phyloP scores from a whole-genome alignment of 2,113 vertebrate genomes.

The Limnothrissa miodon region DNA sequence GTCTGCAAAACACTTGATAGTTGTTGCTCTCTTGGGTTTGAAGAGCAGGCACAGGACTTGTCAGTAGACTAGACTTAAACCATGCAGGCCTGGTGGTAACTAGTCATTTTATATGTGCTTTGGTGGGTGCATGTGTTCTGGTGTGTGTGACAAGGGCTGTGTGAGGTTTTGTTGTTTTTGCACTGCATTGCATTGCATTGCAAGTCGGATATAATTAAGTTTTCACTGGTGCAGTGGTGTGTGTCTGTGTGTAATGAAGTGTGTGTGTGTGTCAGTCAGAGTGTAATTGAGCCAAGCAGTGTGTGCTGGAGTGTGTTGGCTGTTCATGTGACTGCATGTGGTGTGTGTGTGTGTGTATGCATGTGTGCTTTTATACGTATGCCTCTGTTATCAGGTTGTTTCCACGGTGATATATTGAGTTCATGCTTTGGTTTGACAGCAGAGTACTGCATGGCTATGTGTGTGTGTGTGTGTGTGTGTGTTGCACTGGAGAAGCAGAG shows the following conservation, averaged over 20 bases:
- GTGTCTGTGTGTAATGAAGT: slow-evolving; percentile 56
- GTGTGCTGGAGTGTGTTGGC: slow-evolving; percentile 28
- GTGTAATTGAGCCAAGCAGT: slow-evolving; percentile 40
- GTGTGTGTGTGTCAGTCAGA: slow-evolving; percentile 45
- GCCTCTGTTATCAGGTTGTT: not conserved
- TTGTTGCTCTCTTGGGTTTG: not conserved
- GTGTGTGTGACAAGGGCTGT: not conserved
- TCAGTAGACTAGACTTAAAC: no score
- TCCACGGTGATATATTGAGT: slow-evolving; percentile 22
- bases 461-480: slow-evolving; percentile 13
- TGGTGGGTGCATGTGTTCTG: not conserved
- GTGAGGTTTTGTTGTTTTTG: slow-evolving; percentile 7
- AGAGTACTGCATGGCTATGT: not conserved
- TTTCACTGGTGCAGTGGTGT: slow-evolving; percentile 57
- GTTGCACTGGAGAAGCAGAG: not conserved
- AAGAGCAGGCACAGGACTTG: not conserved
- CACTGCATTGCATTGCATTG: no score
- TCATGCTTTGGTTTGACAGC: slow-evolving; percentile 10
- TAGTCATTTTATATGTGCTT: not conserved
- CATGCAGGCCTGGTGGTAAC: no score
- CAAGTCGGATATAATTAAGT: slow-evolving; percentile 61
- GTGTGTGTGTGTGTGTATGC: slow-evolving; percentile 23
- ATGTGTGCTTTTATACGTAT: slow-evolving; percentile 1
- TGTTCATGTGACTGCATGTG: slow-evolving; percentile 10
- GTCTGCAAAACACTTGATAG: not conserved